Conservation (phyloP, 2,888 invertebrate species). For the Chrysodeixis includens region DNA sequence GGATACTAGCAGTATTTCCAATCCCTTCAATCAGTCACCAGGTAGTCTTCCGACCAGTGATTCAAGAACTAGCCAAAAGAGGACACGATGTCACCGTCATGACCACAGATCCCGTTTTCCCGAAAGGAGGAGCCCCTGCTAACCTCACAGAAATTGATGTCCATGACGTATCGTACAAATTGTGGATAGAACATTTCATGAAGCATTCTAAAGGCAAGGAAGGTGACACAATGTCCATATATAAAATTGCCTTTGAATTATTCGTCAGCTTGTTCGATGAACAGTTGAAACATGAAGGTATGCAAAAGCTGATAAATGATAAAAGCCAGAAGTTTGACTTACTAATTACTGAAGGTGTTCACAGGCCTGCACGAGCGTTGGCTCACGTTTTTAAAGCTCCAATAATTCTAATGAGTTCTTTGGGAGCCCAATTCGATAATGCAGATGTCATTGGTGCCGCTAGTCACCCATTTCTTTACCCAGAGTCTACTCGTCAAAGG, state of each 20-base stretch:
- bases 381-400: neutral
- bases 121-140: neutral
- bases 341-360: neutral
- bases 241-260: neutral
- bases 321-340: slow-evolving; percentile 1
- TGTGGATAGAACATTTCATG: neutral
- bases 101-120: neutral
- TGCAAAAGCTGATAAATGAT: neutral
- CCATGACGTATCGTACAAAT: neutral
- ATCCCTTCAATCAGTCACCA: neutral
- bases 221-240: neutral
- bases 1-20: neutral
- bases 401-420: neutral
- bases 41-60: neutral
- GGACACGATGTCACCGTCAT: slow-evolving; percentile 1
- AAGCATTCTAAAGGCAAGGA: neutral
- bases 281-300: neutral
- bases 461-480: neutral
- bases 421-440: neutral
- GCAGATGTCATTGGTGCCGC: neutral
- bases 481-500: neutral
- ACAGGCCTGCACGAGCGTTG: neutral
- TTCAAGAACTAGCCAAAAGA: neutral
- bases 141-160: neutral
- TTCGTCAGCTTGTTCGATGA: neutral